Conservation (phyloP, 2,888 invertebrate genomes). For the Temnothorax unifasciatus region DNA sequence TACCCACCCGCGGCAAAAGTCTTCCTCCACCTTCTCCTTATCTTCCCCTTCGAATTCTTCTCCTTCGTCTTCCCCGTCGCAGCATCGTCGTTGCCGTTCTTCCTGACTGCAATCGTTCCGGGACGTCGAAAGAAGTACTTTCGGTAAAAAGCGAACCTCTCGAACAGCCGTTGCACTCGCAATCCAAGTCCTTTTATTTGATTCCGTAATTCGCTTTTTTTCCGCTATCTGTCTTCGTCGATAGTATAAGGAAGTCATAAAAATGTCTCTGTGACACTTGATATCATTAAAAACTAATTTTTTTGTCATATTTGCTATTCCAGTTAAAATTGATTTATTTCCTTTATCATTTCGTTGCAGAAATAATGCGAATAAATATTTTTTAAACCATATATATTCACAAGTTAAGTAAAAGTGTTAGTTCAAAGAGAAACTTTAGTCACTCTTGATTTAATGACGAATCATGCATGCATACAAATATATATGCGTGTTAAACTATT, state of each 20-base stretch:
- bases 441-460: neutral
- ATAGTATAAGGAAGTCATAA: neutral
- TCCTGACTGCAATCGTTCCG: slow-evolving; percentile 40
- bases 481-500: neutral
- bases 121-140: slow-evolving; percentile 17
- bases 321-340: neutral
- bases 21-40: slow-evolving; percentile 23
- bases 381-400: neutral
- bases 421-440: neutral
- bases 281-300: neutral
- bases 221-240: neutral
- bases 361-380: neutral
- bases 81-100: slow-evolving; percentile 42
- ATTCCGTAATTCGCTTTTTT: slow-evolving; percentile 14
- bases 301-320: neutral
- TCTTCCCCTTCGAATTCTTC: slow-evolving; percentile 25
- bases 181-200: neutral
- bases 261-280: too few species aligned
- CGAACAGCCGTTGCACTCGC: neutral
- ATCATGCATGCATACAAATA: neutral
- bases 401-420: neutral
- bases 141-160: slow-evolving; percentile 25
- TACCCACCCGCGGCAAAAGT: slow-evolving; percentile 57
- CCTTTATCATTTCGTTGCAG: neutral
- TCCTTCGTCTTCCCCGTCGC: slow-evolving; percentile 15